Percentiles rank a stretch among this genome's conserved stretches.
phyloP scores from a whole-genome alignment of 2,797 vertebrate species.

The Hippopotamyrus pictus region DNA sequence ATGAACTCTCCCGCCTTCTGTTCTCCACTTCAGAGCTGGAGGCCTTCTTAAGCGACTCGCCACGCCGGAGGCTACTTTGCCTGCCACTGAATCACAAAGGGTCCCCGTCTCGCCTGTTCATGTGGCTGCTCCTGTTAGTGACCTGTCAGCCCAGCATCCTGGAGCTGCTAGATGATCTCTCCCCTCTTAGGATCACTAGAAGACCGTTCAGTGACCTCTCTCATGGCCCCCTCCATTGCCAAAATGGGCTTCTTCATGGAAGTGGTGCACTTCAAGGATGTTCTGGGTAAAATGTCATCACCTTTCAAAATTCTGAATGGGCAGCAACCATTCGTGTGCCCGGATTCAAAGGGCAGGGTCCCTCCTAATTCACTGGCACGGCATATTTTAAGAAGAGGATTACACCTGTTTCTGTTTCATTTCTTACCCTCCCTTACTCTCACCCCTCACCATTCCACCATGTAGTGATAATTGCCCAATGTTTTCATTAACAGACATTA shows the following conservation, averaged over 20 bases:
- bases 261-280: background rate
- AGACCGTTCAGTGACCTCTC: background rate
- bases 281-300: background rate
- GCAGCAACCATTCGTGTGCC: background rate
- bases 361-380: background rate
- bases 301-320: background rate
- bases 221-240: background rate
- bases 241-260: background rate
- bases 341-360: background rate
- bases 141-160: no score
- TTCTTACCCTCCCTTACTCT: slow-evolving; percentile 19
- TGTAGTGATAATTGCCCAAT: background rate
- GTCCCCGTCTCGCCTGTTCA: background rate
- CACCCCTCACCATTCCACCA: background rate
- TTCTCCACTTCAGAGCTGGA: background rate
- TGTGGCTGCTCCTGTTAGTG: background rate
- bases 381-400: background rate
- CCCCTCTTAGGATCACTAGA: background rate
- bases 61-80: background rate
- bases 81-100: background rate
- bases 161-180: background rate
- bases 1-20: background rate
- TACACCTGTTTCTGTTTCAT: background rate
- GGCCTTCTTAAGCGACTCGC: background rate
- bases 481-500: background rate